phyloP scores from a whole-genome alignment of 2,797 vertebrate species.

The Siniperca obscura region DNA sequence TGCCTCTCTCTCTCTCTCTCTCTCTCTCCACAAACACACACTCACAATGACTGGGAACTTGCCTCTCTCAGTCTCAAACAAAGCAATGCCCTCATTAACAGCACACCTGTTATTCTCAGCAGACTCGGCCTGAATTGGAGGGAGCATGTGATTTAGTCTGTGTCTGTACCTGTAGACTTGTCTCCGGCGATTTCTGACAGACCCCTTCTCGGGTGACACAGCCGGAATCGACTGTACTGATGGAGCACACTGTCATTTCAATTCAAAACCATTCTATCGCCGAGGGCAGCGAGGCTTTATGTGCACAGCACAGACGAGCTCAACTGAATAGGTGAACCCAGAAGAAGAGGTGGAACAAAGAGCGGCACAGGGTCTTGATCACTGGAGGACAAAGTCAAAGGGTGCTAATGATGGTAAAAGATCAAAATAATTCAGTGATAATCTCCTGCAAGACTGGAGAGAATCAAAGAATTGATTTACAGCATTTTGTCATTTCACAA shows the following conservation, averaged over 20 bases:
- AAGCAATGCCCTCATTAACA: slow-evolving; percentile 65
- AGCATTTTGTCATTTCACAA: slow-evolving; percentile 14
- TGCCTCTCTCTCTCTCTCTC: slow-evolving; percentile 1
- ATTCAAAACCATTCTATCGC: slow-evolving; percentile 18
- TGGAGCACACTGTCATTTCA: slow-evolving; percentile 43
- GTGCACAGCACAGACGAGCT: slow-evolving; percentile 26
- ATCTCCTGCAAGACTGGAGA: not conserved
- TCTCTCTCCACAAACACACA: slow-evolving; percentile 4
- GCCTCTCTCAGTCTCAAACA: slow-evolving; percentile 37
- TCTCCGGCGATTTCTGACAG: slow-evolving; percentile 48
- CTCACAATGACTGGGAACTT: slow-evolving; percentile 34
- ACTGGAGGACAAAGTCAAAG: slow-evolving; percentile 30
- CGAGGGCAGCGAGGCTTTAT: slow-evolving; percentile 21
- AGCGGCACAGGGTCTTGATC: slow-evolving; percentile 8
- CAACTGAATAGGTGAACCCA: slow-evolving; percentile 8
- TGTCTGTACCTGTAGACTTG: slow-evolving; percentile 63
- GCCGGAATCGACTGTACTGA: slow-evolving; percentile 18
- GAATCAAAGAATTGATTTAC: not conserved
- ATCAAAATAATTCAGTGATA: slow-evolving; percentile 4
- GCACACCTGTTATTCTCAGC: slow-evolving; percentile 74
- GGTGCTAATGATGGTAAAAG: slow-evolving; percentile 1
- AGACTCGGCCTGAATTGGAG: slow-evolving; percentile 62
- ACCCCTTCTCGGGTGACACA: slow-evolving; percentile 48
- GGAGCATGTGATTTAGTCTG: slow-evolving; percentile 37
- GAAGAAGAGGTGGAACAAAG: slow-evolving; percentile 23